These are phyloP conservation scores for Dermolepida albohirtum DNA, from an alignment of 2,888 invertebrate species.

Conservation along the genomic window DNA sequence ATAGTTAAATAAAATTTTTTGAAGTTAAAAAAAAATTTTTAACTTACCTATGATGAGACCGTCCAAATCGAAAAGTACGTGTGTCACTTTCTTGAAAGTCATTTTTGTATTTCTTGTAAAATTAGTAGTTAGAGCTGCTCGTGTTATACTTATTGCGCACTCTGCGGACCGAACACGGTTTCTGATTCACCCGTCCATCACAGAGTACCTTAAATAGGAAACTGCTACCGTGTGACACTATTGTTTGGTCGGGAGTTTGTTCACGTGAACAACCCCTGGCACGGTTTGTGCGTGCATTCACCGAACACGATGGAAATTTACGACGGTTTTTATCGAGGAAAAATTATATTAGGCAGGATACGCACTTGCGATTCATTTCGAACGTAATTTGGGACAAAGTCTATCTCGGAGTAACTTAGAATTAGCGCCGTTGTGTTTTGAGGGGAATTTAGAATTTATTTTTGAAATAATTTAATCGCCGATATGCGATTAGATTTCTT, in stretches of 20 bases:
- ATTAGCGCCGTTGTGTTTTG: no score
- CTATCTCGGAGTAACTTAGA: no score
- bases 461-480: no score
- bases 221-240: neutral
- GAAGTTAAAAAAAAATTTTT: conserved; percentile 20
- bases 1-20: no score
- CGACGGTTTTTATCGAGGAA: conserved; percentile 14
- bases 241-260: conserved; percentile 19
- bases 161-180: conserved; percentile 4
- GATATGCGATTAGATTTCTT: no score
- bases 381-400: neutral
- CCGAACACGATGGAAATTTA: conserved; percentile 23
- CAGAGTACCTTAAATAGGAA: conserved; percentile 27
- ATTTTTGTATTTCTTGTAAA: conserved; percentile 51
- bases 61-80: conserved; percentile 82
- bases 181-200: conserved; percentile 18
- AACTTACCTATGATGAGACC: conserved; percentile 71
- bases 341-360: conserved; percentile 10
- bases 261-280: conserved; percentile 37
- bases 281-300: conserved; percentile 1
- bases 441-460: no score
- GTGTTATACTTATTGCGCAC: neutral
- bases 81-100: conserved; percentile 73
- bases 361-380: neutral
- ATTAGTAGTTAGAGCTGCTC: neutral